phyloP scores from a whole-genome alignment of 2,797 vertebrate genomes.

The Bradypodion pumilum region DNA sequence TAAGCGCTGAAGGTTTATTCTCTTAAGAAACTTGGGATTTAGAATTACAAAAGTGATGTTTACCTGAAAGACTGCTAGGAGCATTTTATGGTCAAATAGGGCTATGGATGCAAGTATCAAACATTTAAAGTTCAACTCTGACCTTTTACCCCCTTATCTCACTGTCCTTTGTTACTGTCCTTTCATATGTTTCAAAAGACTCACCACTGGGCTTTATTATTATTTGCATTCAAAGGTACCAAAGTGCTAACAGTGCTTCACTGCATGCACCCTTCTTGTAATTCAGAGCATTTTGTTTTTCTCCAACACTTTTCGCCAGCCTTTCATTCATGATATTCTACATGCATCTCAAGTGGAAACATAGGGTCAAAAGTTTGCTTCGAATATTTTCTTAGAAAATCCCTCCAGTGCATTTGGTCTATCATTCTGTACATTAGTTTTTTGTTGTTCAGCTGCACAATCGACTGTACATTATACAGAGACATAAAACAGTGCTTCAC shows the following conservation, averaged over 20 bases:
- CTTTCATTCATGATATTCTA: background rate
- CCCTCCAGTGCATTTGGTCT: background rate
- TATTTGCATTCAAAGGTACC: background rate
- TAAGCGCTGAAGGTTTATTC: background rate
- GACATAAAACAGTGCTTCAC: constrained; percentile 21
- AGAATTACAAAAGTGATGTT: background rate
- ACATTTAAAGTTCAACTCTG: background rate
- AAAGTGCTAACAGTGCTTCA: background rate
- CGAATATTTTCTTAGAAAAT: constrained; percentile 13
- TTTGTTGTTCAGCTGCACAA: too few species aligned
- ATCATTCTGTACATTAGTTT: constrained; percentile 28
- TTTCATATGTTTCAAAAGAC: background rate
- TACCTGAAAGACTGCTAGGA: background rate
- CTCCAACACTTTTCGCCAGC: background rate
- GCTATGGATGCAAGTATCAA: background rate
- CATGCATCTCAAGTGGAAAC: constrained; percentile 23
- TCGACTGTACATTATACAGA: constrained; percentile 8
- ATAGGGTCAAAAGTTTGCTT: constrained; percentile 11
- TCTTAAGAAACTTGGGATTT: background rate
- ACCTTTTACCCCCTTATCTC: background rate
- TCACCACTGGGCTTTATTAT: background rate
- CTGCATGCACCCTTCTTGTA: background rate
- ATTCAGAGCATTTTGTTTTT: background rate
- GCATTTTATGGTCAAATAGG: too few species aligned
- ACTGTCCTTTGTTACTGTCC: background rate